Evolutionary conservation across 2,888 invertebrate species (phyloP).

Genomic region (Pammene aurita): DNA sequence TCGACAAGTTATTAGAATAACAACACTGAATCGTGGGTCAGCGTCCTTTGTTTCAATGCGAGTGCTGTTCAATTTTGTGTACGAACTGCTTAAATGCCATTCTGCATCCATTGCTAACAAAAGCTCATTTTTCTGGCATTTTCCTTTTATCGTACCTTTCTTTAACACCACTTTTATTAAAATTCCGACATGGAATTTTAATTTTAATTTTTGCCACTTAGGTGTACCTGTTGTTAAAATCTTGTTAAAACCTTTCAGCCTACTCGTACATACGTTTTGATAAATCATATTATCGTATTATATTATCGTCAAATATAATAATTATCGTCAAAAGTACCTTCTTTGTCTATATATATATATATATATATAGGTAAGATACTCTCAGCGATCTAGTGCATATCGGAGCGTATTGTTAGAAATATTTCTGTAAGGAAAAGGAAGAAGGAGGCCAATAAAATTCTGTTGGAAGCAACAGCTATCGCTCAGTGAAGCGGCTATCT

Average conservation of each 20-base stretch:
- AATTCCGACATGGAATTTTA: conserved; percentile 32
- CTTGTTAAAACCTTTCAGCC: too few relatives aligned
- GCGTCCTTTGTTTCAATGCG: conserved; percentile 67
- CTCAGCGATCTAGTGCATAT: conserved; percentile 12
- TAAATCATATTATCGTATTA: too few relatives aligned
- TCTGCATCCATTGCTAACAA: conserved; percentile 45
- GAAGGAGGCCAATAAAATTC: conserved; percentile 69
- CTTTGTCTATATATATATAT: too few relatives aligned
- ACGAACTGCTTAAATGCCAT: conserved; percentile 54
- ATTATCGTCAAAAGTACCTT: too few relatives aligned
- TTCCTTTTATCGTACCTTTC: conserved; percentile 46
- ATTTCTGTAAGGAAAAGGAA: conserved; percentile 53
- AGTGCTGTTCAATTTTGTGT: conserved; percentile 58
- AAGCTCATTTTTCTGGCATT: conserved; percentile 49
- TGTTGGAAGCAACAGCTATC: conserved; percentile 66
- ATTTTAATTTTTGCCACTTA: neutral
- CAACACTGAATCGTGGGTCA: conserved; percentile 55
- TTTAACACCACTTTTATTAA: conserved; percentile 41
- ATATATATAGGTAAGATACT: too few relatives aligned
- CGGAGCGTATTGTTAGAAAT: conserved; percentile 16
- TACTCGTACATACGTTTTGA: too few relatives aligned
- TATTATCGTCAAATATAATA: too few relatives aligned
- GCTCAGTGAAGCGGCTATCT: conserved; percentile 70
- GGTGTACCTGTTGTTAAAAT: too few relatives aligned
- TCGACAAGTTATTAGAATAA: neutral